These are phyloP conservation scores for Chaetodon auriga DNA, from an alignment of 2,113 vertebrate genomes.

Conservation along the genomic window DNA sequence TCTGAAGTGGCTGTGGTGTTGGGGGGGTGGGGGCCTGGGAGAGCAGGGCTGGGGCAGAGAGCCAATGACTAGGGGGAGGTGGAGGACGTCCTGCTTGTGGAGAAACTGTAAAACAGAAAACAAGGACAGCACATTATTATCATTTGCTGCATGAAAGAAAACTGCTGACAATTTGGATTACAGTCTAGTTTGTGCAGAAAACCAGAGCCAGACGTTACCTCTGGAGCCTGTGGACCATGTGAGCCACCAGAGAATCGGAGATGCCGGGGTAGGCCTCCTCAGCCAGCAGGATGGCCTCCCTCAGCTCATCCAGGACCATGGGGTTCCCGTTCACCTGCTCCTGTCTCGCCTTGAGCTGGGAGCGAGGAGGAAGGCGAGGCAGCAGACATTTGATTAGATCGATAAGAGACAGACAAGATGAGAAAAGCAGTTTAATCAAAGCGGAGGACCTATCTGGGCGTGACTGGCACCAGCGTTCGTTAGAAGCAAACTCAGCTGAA, in stretches of 20 bases:
- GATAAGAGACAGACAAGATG: too few relatives aligned
- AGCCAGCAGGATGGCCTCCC: conserved; percentile 92
- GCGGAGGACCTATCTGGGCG: not conserved
- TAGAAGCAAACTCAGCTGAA: not conserved
- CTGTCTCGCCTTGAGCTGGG: conserved; percentile 91
- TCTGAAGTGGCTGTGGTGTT: conserved; percentile 55
- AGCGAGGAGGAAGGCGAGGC: not conserved
- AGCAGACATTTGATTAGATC: not conserved
- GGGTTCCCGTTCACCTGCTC: conserved; percentile 91
- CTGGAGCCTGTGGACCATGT: conserved; percentile 94
- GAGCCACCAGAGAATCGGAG: conserved; percentile 93
- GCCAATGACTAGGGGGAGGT: conserved; percentile 85
- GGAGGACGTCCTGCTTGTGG: conserved; percentile 89
- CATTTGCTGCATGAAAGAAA: not conserved
- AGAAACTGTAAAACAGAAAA: conserved; percentile 85
- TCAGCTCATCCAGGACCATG: conserved; percentile 92
- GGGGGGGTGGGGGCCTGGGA: conserved; percentile 57
- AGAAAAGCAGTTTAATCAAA: too few relatives aligned
- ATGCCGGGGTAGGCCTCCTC: conserved; percentile 95
- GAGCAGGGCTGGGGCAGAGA: conserved; percentile 59
- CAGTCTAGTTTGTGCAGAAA: not conserved
- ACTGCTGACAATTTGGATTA: too few relatives aligned
- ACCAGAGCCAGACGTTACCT: conserved; percentile 81
- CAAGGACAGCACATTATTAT: not conserved
- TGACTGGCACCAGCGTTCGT: not conserved